A percentile compares a stretch with the other conserved stretches of the same genome.
These are phyloP conservation scores for Cryptocephalus moraei DNA, from an alignment of 2,888 invertebrate genomes.

Conservation along the genomic window DNA sequence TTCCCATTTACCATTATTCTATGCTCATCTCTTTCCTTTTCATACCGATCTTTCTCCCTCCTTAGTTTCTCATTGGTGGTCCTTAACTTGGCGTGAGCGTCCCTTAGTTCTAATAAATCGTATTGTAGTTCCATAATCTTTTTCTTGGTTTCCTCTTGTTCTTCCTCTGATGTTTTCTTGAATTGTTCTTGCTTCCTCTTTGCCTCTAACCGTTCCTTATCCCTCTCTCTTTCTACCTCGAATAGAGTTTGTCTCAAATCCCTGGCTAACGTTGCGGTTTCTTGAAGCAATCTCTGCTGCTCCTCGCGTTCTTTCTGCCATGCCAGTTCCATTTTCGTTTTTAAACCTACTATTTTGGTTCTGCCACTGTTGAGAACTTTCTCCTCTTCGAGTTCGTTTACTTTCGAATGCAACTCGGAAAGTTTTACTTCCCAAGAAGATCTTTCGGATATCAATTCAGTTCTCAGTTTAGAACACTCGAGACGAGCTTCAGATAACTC, in stretches of 20 bases:
- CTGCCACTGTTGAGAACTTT: conserved; percentile 72
- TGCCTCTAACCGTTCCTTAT: conserved; percentile 78
- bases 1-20: conserved; percentile 40
- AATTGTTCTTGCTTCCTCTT: conserved; percentile 78
- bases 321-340: conserved; percentile 80
- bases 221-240: conserved; percentile 82
- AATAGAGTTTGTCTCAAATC: conserved; percentile 81
- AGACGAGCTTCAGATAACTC: conserved; percentile 77
- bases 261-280: conserved; percentile 80
- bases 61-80: conserved; percentile 85
- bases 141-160: conserved; percentile 78
- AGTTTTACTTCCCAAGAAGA: conserved; percentile 78
- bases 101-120: conserved; percentile 77
- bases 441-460: conserved; percentile 81
- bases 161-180: conserved; percentile 76
- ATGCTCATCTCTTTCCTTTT: conserved; percentile 63
- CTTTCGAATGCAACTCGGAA: conserved; percentile 78
- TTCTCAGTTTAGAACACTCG: conserved; percentile 73
- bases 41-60: conserved; percentile 76
- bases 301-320: conserved; percentile 94
- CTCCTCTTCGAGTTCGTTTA: conserved; percentile 85
- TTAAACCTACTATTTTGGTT: conserved; percentile 74
- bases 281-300: conserved; percentile 79
- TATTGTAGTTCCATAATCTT: conserved; percentile 77
- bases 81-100: conserved; percentile 83